Percentiles rank a stretch among this genome's conserved stretches.
Conservation (phyloP, 2,888 invertebrate species). For the Cephus pygmeus region DNA sequence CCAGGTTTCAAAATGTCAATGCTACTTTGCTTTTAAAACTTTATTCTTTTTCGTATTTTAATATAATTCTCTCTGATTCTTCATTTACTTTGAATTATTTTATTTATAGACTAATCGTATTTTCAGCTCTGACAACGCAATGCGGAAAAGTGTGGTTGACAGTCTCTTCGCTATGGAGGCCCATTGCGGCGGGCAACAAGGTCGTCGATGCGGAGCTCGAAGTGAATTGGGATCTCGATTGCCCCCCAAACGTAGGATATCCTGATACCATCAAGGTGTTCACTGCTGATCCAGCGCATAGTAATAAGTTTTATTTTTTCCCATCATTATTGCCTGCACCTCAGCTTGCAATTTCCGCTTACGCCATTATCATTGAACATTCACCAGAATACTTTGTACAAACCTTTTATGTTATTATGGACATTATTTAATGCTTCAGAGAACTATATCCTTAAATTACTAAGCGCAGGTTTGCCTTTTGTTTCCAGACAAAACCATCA, state of each 20-base stretch:
- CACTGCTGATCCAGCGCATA: slow-evolving; percentile 53
- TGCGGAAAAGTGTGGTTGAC: slow-evolving; percentile 69
- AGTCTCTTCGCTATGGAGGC: slow-evolving; percentile 66
- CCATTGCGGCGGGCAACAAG: slow-evolving; percentile 49
- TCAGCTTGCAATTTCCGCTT: slow-evolving; percentile 1
- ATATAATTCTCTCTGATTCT: too few species aligned
- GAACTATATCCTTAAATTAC: too few species aligned
- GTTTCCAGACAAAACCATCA: slow-evolving; percentile 47
- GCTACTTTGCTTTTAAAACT: too few species aligned
- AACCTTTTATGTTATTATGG: background rate
- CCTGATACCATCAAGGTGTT: slow-evolving; percentile 61
- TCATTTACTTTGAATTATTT: too few species aligned
- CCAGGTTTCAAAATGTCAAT: background rate
- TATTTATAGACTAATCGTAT: background rate
- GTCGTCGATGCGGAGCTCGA: slow-evolving; percentile 67
- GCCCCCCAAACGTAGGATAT: slow-evolving; percentile 48
- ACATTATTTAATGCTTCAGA: background rate
- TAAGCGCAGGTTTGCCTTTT: background rate
- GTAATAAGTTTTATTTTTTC: slow-evolving; percentile 35
- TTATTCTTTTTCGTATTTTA: too few species aligned
- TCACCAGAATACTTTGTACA: slow-evolving; percentile 1
- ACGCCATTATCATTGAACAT: slow-evolving; percentile 2
- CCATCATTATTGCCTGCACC: slow-evolving; percentile 5
- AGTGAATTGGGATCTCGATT: slow-evolving; percentile 68
- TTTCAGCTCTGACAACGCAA: slow-evolving; percentile 47